phyloP scores from a whole-genome alignment of 2,113 vertebrate species.

The Aegotheles bennettii region DNA sequence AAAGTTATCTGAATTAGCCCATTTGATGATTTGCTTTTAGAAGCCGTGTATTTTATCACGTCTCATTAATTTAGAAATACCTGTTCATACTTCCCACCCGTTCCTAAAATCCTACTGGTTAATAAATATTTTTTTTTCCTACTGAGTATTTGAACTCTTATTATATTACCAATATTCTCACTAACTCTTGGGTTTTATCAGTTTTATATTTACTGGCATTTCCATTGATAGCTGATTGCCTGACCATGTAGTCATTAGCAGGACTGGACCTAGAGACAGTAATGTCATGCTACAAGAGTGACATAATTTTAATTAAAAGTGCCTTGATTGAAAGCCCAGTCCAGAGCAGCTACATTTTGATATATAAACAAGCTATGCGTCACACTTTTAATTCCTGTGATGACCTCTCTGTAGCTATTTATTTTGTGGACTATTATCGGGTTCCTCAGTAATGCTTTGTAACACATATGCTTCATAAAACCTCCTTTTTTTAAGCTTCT shows the following conservation, averaged over 20 bases:
- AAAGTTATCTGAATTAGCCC: background rate
- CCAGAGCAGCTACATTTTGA: background rate
- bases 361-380: background rate
- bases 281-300: background rate
- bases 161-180: background rate
- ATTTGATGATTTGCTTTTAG: background rate
- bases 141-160: background rate
- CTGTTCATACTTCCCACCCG: background rate
- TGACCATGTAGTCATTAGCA: background rate
- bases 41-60: background rate
- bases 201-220: background rate
- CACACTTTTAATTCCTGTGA: background rate
- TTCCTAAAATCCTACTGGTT: background rate
- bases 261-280: background rate
- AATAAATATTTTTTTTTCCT: background rate
- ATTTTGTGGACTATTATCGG: background rate
- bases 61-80: background rate
- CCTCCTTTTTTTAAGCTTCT: background rate
- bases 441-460: background rate
- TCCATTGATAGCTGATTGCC: background rate
- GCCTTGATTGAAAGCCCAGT: background rate
- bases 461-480: background rate
- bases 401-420: background rate
- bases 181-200: background rate
- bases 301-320: background rate